A percentile compares a stretch with the other conserved stretches of the same genome.
These are phyloP conservation scores for Cephus cinctus DNA, from an alignment of 1,140 invertebrate genomes.

Conservation along the genomic window DNA sequence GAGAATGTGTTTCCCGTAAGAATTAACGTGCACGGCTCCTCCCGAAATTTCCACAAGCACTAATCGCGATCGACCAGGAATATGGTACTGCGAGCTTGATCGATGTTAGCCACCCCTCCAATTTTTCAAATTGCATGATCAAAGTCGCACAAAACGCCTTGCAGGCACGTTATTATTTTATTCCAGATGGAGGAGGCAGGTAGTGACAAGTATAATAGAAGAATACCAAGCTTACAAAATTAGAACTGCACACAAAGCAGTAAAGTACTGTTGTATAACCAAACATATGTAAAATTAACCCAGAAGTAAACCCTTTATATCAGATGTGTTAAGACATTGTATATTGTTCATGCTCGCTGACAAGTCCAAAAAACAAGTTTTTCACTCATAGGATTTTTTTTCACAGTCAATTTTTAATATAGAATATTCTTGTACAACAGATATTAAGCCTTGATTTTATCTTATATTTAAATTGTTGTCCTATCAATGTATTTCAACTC, in stretches of 20 bases:
- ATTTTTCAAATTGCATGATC: conserved; percentile 29
- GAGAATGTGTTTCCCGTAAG: conserved; percentile 18
- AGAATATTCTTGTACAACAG: too few relatives aligned
- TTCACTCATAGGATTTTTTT: too few relatives aligned
- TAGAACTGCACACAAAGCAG: conserved; percentile 22
- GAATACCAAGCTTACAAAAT: conserved; percentile 24
- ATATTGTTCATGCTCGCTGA: too few relatives aligned
- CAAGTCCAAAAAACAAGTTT: too few relatives aligned
- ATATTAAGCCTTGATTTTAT: too few relatives aligned
- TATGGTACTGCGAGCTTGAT: conserved; percentile 45
- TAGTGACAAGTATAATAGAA: conserved; percentile 21
- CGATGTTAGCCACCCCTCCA: conserved; percentile 42
- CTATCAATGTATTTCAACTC: too few relatives aligned
- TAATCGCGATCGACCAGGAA: conserved; percentile 48
- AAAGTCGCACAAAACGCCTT: background rate
- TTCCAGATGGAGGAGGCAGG: too few relatives aligned
- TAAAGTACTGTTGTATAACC: conserved; percentile 30
- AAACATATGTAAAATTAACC: conserved; percentile 27
- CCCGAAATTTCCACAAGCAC: conserved; percentile 48
- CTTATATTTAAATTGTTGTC: too few relatives aligned
- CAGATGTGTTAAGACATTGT: too few relatives aligned
- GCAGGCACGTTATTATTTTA: too few relatives aligned
- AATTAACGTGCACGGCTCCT: conserved; percentile 37
- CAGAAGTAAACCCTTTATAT: conserved; percentile 13
- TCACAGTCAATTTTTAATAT: too few relatives aligned